phyloP scores from a whole-genome alignment of 2,888 invertebrate species.

The Heliconius hortense region DNA sequence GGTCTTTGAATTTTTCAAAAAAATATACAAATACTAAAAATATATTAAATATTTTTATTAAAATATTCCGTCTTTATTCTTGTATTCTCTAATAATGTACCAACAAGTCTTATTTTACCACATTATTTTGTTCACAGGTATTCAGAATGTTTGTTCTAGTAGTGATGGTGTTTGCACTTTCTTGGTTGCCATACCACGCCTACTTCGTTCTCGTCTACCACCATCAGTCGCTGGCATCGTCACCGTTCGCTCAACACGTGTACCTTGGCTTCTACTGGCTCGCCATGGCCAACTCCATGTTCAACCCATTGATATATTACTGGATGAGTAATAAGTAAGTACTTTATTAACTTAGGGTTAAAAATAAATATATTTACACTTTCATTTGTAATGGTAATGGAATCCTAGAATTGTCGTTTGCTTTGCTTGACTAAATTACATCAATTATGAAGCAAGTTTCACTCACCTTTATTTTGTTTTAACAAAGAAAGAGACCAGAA shows the following conservation, averaged over 20 bases:
- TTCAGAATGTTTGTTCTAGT: conserved; percentile 94
- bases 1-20: not conserved
- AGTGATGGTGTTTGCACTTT: conserved; percentile 91
- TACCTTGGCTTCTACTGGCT: conserved; percentile 93
- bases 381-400: not conserved
- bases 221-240: conserved; percentile 84
- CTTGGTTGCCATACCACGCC: conserved; percentile 94
- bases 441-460: too few species aligned
- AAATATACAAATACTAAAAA: too few species aligned
- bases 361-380: not conserved
- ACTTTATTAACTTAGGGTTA: not conserved
- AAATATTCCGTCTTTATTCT: not conserved
- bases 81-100: not conserved
- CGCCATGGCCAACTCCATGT: conserved; percentile 96
- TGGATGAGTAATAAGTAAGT: conserved; percentile 94
- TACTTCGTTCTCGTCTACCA: conserved; percentile 89
- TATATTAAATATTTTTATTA: not conserved
- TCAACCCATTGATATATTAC: conserved; percentile 94
- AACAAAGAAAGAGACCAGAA: too few species aligned
- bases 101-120: not conserved
- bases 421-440: not conserved
- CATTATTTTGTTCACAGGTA: conserved; percentile 79
- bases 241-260: conserved; percentile 89
- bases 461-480: too few species aligned
- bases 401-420: not conserved